Evolutionary conservation across 2,797 vertebrate species (phyloP), one percentile per base, ranked within the genome.

Genomic region (Apogon hyalosoma): DNA sequence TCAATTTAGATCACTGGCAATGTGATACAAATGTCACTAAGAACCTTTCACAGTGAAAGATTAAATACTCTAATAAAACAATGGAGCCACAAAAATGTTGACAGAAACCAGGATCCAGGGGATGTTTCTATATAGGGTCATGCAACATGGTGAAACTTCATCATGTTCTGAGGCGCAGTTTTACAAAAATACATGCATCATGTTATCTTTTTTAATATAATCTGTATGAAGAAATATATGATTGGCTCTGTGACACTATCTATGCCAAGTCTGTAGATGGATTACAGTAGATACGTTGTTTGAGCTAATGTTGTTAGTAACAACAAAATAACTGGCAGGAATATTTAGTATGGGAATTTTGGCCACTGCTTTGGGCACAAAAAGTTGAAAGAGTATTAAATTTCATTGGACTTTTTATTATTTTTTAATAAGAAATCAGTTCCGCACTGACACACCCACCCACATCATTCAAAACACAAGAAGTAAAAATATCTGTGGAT

Each of bases 181-280:
- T 87, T 88, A 92, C 82, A 92, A 92, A 92, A 92, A 91, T 90
- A 90, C 89, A 91, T 92, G 90, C 90, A 91, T 88, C 75, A 80
- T 87, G 75, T 90, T 80, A 68, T 79, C 68, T 79, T 90, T 87
- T 82, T 83, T 72, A 77, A 87, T 86, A 88, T 83, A 67, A 72
- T 88, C 86, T 84, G 82, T 82, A 74, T 88, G 63, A 87, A 80
- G 84, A 90, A 87, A 89, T 88, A 87, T 85, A 85, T 79, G 80
- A 76, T 87, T 87, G 80, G 73, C 73, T 87, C 83, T 88, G 54
- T 86, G 75, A 78, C 84, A 84, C 53, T 83, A 70, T 77, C 64
- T 82, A 80, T 84, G 56, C 65, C 71, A 77, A 73, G 69, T 88
- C 61, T 82, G 73, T 66, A 75, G 79, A 82, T 88, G 80, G 81